Base-by-base conservation (phyloP, 2,888 invertebrate genomes). In the Erebia ligea region DNA sequence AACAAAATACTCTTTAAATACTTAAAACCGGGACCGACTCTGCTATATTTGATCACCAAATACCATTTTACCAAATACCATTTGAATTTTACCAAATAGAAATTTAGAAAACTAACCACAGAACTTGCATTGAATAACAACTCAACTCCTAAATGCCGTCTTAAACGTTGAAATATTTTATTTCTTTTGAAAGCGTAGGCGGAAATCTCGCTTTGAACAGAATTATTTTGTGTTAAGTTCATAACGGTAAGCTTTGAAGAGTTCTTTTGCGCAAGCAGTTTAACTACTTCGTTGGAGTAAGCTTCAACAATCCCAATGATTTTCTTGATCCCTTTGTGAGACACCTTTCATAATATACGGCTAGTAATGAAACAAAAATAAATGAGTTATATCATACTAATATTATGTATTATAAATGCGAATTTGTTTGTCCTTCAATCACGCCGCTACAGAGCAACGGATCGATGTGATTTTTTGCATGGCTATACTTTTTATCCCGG, bases 211-310 rank as follows among this genome's bases (percentile, higher is more conserved):
- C 54, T 54, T 54, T 54, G 19, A 54, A 11, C 19, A 11, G 3
- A 54, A 19, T 54, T 17, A 54, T 54, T 54, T 54, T 19, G 19
- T 54, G 54, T 17, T 54, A 54, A 54, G 54, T 54, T 54, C 54
- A 19, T 54, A 54, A 54, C 54, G 54, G 54, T 19, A 54, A 17
- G 54, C 54, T 54, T 54, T 54, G 19, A 54, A 54, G 54, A 54
- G 17, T 10, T 15, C 6, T 50, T 54, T 54, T 54, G 10, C 10
- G 10, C 54, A 54, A 54, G 19, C 19, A 17, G 54, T 54, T 19
- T 2, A 17, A n/a, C 50, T 17, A n/a, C 50, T n/a, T 52, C 50
- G n/a, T n/a, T n/a, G 50, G 17, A 52, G 52, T 8, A 17, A 17
- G n/a, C 17, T 52, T 52, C 19, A 54, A 54, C 19, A 10, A 19